Conservation (phyloP, 1,140 invertebrate species). For the Holotrichia oblita region DNA sequence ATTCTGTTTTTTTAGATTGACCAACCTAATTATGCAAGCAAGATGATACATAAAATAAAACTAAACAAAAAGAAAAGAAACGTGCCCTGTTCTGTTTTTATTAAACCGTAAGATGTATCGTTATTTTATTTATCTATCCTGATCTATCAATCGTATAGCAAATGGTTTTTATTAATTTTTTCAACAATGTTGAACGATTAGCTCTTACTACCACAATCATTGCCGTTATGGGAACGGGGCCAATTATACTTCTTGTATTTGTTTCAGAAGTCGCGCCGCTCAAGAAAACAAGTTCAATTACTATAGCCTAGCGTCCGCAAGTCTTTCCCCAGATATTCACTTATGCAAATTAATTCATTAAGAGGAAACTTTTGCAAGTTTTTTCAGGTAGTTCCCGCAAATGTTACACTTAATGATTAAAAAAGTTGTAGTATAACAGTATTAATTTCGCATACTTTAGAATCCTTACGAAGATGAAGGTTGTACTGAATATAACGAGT, state of each 20-base stretch:
- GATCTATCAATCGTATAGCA: slow-evolving; percentile 4
- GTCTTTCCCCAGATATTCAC: not conserved
- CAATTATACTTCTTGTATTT: slow-evolving; percentile 3
- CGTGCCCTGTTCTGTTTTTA: not conserved
- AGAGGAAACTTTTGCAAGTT: not conserved
- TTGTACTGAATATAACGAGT: no score
- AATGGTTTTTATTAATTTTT: not conserved
- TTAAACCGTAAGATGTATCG: not conserved
- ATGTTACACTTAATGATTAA: not conserved
- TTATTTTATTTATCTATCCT: not conserved
- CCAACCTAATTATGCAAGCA: no score
- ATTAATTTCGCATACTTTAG: not conserved
- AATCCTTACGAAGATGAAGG: no score
- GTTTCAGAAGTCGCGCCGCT: not conserved
- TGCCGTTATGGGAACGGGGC: not conserved
- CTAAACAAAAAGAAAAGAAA: not conserved
- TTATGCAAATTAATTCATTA: slow-evolving; percentile 18
- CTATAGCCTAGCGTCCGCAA: not conserved
- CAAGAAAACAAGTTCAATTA: not conserved
- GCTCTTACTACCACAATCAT: not conserved
- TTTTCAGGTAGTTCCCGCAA: not conserved
- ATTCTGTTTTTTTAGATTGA: not conserved
- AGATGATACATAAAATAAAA: not conserved
- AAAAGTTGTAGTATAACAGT: not conserved
- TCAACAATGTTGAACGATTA: not conserved